Evolutionary conservation across 2,888 invertebrate genomes (phyloP).

Genomic region (Eupithecia abbreviata): DNA sequence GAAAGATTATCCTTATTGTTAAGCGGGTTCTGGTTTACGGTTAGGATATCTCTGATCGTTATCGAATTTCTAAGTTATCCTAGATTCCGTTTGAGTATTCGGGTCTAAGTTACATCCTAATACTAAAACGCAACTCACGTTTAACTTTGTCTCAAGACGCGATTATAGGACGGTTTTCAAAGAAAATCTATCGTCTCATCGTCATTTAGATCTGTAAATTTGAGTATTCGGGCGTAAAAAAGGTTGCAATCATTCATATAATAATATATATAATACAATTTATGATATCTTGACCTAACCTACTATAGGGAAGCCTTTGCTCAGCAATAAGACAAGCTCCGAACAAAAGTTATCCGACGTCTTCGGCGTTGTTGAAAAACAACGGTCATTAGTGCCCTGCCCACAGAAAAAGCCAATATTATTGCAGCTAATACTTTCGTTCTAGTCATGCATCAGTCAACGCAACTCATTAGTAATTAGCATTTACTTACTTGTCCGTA

Average conservation of each 20-base stretch:
- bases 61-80: background rate
- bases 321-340: background rate
- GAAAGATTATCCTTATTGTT: background rate
- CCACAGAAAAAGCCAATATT: background rate
- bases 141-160: background rate
- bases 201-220: background rate
- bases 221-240: background rate
- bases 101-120: background rate
- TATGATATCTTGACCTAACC: background rate
- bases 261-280: background rate
- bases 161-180: background rate
- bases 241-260: background rate
- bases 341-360: background rate
- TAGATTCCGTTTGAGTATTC: background rate
- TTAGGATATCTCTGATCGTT: background rate
- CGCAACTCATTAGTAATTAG: constrained; percentile 17
- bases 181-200: background rate
- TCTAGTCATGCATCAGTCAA: constrained; percentile 23
- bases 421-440: constrained; percentile 12
- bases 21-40: background rate
- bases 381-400: background rate
- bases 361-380: background rate
- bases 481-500: background rate
- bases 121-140: background rate
- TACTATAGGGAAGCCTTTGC: background rate